Conservation (phyloP, 1,140 invertebrate genomes). For the Tetramorium simillimum region DNA sequence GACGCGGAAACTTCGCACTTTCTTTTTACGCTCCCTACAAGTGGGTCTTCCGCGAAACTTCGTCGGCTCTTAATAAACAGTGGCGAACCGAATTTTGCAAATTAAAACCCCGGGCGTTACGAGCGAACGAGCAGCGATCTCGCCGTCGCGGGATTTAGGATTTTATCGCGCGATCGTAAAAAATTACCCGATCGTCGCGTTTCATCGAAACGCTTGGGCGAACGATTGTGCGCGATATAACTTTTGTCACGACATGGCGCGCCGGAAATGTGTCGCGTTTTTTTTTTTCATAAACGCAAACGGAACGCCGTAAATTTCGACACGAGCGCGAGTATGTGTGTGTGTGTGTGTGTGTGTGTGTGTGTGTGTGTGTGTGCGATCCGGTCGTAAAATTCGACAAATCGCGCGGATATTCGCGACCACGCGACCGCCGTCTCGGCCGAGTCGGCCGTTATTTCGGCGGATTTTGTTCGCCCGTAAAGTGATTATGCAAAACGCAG, state of each 20-base stretch:
- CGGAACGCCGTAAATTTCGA: conserved; percentile 1
- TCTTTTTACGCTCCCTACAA: conserved; percentile 17
- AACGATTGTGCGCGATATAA: conserved; percentile 8
- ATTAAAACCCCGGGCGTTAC: conserved; percentile 11
- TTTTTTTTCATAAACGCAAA: conserved; percentile 41
- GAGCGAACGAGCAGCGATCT: not conserved
- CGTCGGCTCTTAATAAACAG: conserved; percentile 7
- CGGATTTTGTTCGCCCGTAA: conserved; percentile 69
- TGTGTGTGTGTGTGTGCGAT: not conserved
- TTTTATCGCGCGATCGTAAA: not conserved
- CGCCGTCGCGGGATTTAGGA: no score
- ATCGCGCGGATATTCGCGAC: conserved; percentile 33
- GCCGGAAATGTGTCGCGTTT: not conserved
- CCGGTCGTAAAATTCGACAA: conserved; percentile 59
- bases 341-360: not conserved
- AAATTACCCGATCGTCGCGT: not conserved
- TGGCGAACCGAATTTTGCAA: not conserved
- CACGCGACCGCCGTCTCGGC: not conserved
- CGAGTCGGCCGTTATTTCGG: conserved; percentile 49
- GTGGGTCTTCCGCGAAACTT: not conserved
- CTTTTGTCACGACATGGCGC: not conserved
- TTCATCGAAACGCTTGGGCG: conserved; percentile 5
- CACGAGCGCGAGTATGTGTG: not conserved
- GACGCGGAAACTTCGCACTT: conserved; percentile 30
- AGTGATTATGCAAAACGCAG: conserved; percentile 76